Conservation (phyloP, 2,113 vertebrate species). For the Muscicapa adusta region DNA sequence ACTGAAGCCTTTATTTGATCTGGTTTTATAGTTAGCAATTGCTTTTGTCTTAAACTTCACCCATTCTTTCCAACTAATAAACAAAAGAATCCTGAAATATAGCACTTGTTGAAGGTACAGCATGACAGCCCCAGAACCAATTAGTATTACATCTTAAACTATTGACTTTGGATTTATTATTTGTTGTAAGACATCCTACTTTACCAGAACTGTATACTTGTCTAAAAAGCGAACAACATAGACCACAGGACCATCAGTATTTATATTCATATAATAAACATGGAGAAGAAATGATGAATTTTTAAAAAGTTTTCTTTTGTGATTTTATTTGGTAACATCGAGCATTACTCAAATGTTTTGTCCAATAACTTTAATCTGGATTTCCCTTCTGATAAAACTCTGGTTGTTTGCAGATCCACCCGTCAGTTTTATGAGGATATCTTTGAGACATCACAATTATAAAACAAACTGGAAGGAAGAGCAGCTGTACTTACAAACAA, state of each 20-base stretch:
- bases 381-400: constrained; percentile 68
- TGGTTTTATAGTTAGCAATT: constrained; percentile 64
- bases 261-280: background rate
- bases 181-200: background rate
- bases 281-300: background rate
- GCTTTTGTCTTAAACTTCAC: constrained; percentile 63
- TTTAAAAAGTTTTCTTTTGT: background rate
- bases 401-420: constrained; percentile 69
- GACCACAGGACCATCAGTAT: background rate
- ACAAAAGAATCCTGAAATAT: constrained; percentile 42
- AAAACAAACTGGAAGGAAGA: constrained; percentile 76
- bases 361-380: constrained; percentile 58
- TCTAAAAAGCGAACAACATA: background rate
- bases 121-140: background rate
- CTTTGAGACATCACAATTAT: constrained; percentile 72
- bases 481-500: constrained; percentile 81
- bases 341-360: constrained; percentile 42
- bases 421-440: constrained; percentile 69
- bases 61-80: constrained; percentile 65
- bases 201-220: background rate
- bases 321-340: background rate
- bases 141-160: background rate
- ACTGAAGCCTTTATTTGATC: constrained; percentile 67
- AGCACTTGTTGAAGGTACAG: constrained; percentile 28
- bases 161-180: background rate